Base-by-base conservation (phyloP, 30 jellyfish, hydroid and myxozoan species). In the Chrysaora quinquecirrha region DNA sequence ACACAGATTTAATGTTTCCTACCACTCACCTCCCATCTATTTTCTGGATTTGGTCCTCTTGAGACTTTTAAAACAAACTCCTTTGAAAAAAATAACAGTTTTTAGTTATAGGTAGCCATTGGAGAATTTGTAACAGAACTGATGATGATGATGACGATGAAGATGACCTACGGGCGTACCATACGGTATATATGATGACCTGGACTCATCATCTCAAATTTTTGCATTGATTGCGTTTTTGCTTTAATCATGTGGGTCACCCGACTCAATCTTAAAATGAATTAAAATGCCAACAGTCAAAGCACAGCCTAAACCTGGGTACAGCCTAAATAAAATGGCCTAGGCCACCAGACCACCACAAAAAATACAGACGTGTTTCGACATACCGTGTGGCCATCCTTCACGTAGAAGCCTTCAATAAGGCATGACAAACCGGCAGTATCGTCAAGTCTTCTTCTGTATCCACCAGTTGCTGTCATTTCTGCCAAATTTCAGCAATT, bases 301-400 rank as follows among this genome's bases (percentile, higher is more conserved):
- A n/a, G n/a, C n/a, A n/a, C n/a, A n/a, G n/a, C n/a, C n/a, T n/a
- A n/a, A n/a, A n/a, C n/a, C n/a, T n/a, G n/a, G n/a, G n/a, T n/a
- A n/a, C n/a, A n/a, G n/a, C n/a, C n/a, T n/a, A n/a, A n/a, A n/a
- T n/a, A n/a, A n/a, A n/a, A n/a, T n/a, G n/a, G n/a, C n/a, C n/a
- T n/a, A n/a, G n/a, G n/a, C n/a, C n/a, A n/a, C n/a, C n/a, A n/a
- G n/a, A n/a, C n/a, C n/a, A n/a, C n/a, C n/a, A n/a, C n/a, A n/a
- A n/a, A n/a, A n/a, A n/a, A n/a, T n/a, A n/a, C n/a, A n/a, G n/a
- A n/a, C n/a, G n/a, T n/a, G n/a, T n/a, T n/a, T n/a, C n/a, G n/a
- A 19, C 81, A 58, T 85, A 93, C 98, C 87, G 98, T 93, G 68
- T 93, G 96, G 25, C 96, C 98, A 93, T 93, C 98, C 22, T 64